Base-by-base conservation (phyloP, 2,797 vertebrate species). In the Leucoraja ocellata region DNA sequence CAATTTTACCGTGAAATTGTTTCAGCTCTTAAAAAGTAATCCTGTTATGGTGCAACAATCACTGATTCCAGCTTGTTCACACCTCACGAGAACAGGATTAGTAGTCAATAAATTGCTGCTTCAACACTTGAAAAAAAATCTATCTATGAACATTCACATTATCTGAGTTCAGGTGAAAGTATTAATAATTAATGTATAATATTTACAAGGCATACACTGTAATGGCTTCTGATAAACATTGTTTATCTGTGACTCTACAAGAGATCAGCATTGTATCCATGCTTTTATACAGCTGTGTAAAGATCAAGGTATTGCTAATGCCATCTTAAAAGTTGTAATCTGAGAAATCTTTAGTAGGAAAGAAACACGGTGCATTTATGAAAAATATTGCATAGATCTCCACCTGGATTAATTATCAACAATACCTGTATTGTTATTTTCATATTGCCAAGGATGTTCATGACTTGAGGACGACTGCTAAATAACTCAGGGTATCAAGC, bases 51-150 rank as follows among this genome's bases (percentile, higher is more conserved):
- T 58, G 65, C 28, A 74, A 36, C 90, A 92, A 73, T 76, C 23
- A 92, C 90, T 9, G 90, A 91, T 25, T 25, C 14, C 65, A 92
- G 71, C 39, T 71, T 74, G 90, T 92, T 76, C 36, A 92, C 71
- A 74, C 90, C 71, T 76, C 36, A 91, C 36, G 84, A 36, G 65
- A 92, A 76, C 90, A 92, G 84, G 63, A 68, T 88, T 65, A 88
- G 84, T 88, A 88, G 90, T 92, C 90, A 92, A 54, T 54, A 92
- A 92, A 92, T 88, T 88, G 84, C 32, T 32, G 84, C 68, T 88
- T 88, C 18, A 68, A 88, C 61, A 74, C 68, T 74, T 92, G 13
- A 92, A 73, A 39, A 71, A 91, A 71, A 91, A 73, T 54, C 73
- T 74, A 76, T 71, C 73, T 92, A 18, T 74, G 39, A 46, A 73